Percentiles rank a stretch among this genome's conserved stretches.
Conservation (phyloP, 2,888 invertebrate species). For the Linnaemya vulpina region DNA sequence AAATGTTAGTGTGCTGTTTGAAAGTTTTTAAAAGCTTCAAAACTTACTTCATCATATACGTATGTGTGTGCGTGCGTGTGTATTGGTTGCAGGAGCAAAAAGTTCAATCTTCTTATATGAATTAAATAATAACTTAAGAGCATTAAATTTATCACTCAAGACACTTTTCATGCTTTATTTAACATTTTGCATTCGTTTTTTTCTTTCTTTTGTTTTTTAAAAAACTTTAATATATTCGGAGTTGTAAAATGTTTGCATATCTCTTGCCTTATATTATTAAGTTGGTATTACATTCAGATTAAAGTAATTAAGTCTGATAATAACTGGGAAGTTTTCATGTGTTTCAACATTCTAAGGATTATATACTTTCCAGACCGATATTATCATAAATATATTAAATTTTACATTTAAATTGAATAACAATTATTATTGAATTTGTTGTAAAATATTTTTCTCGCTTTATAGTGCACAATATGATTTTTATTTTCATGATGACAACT, state of each 20-base stretch:
- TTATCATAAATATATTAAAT: background rate
- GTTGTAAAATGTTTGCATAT: background rate
- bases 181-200: background rate
- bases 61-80: slow-evolving; percentile 19
- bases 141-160: slow-evolving; percentile 25
- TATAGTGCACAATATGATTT: no score
- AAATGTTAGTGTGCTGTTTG: background rate
- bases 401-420: no score
- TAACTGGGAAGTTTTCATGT: background rate
- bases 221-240: background rate
- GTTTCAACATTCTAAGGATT: background rate
- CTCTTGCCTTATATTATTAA: background rate
- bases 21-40: slow-evolving; percentile 53
- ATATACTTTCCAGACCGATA: background rate
- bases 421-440: no score
- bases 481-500: no score
- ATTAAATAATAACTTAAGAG: slow-evolving; percentile 46
- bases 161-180: background rate
- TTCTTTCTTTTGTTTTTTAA: background rate
- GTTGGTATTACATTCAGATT: background rate
- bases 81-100: background rate
- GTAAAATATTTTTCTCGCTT: no score
- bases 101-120: background rate
- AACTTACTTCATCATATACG: slow-evolving; percentile 36
- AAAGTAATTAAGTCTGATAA: background rate